Evolutionary conservation across 2,113 vertebrate genomes (phyloP).

Genomic region (Otis tarda): DNA sequence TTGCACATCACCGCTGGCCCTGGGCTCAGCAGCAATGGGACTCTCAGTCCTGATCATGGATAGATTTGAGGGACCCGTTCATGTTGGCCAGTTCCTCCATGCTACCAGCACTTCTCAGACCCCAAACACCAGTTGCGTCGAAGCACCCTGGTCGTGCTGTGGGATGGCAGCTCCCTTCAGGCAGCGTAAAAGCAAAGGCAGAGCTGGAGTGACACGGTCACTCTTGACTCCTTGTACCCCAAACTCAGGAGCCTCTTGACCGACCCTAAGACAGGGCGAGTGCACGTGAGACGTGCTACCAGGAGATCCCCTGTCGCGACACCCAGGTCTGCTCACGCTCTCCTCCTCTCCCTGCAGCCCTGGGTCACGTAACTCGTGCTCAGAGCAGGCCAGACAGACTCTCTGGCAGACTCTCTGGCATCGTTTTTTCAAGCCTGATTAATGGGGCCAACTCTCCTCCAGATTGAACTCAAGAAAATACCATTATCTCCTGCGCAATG

Average conservation of each 20-base stretch:
- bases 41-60: not conserved
- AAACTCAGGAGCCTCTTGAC: not conserved
- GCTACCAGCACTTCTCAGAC: not conserved
- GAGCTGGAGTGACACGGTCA: not conserved
- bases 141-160: not conserved
- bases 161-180: not conserved
- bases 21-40: not conserved
- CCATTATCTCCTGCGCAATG: constrained; percentile 54
- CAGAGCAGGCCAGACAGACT: constrained; percentile 53
- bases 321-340: not conserved
- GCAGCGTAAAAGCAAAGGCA: not conserved
- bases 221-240: fast-evolving
- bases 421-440: constrained; percentile 57
- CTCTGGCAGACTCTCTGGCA: constrained; percentile 70
- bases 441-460: constrained; percentile 65
- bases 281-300: fast-evolving
- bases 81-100: fast-evolving
- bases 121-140: fast-evolving
- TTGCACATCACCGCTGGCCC: not conserved
- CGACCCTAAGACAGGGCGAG: not conserved
- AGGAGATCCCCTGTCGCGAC: not conserved
- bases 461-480: constrained; percentile 67
- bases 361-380: constrained; percentile 8
- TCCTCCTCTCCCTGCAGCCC: not conserved
- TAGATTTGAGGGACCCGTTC: not conserved